Percentiles rank a stretch among this genome's conserved stretches.
phyloP scores from a whole-genome alignment of 1,140 invertebrate species.

The Euwallacea similis region DNA sequence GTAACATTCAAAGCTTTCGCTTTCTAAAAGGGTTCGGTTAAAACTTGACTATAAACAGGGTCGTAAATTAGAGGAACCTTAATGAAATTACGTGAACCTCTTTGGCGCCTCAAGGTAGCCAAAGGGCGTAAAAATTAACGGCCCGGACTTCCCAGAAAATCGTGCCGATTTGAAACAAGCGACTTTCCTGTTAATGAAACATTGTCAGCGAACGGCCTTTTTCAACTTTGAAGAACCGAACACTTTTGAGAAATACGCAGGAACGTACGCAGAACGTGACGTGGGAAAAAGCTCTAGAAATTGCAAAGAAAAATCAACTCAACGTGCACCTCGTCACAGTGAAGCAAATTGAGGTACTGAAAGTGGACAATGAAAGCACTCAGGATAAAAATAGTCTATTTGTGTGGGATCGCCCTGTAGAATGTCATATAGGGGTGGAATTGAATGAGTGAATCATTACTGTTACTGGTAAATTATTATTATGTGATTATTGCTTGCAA shows the following conservation, averaged over 20 bases:
- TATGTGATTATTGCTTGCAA: too few relatives aligned
- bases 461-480: too few relatives aligned
- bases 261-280: too few relatives aligned
- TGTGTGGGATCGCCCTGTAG: too few relatives aligned
- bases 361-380: too few relatives aligned
- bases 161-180: conserved; percentile 13
- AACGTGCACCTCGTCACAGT: too few relatives aligned
- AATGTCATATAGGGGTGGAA: too few relatives aligned
- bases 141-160: conserved; percentile 22
- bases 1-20: neutral
- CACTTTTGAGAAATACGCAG: conserved; percentile 10
- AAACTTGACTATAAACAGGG: neutral
- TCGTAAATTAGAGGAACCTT: conserved; percentile 12
- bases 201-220: conserved; percentile 21
- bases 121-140: conserved; percentile 22
- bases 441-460: too few relatives aligned
- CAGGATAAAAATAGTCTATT: too few relatives aligned
- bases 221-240: conserved; percentile 12
- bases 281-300: too few relatives aligned
- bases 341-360: too few relatives aligned
- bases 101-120: conserved; percentile 22
- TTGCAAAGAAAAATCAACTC: too few relatives aligned
- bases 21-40: neutral
- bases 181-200: conserved; percentile 30
- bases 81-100: conserved; percentile 15